Base-by-base conservation (phyloP, 2,888 invertebrate species). In the Aradus depressus region DNA sequence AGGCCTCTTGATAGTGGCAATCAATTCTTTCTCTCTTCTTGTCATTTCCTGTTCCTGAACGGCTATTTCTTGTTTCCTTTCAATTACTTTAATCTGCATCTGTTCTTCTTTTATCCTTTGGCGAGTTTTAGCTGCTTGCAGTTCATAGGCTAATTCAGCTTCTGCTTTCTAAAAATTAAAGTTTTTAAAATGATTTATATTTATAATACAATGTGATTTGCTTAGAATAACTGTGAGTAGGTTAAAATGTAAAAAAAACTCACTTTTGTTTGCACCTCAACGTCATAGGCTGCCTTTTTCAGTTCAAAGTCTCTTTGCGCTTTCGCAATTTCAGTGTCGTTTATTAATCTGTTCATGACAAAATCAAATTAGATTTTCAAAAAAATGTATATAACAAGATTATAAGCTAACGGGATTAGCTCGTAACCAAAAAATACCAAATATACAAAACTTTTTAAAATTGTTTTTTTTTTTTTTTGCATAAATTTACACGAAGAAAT, bases 281-380 rank as follows among this genome's bases (percentile, higher is more conserved):
- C 85, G 66, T 97, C 96, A 66, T 96, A 97, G 2, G 88, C 86
- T 5, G 96, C 95, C 68, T 97, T 95, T 67, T 97, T 95, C 57
- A 96, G 71, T 70, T 96, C 93, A 67, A 93, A 97, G 69, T 97
- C 95, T 57, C 96, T 75, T 66, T 92, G 88, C 0, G 96, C 91
- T 68, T 96, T 93, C 1, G 96, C 93, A 53, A 97, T 95, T 69
- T 96, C 95, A 1, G 93, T 92, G 66, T 97, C 95, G 70, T 97
- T 97, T 16, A 88, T 71, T 67, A 91, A 91, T 56, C 67, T 67
- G 45, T 23, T 22, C 10, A 31, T n/a, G 18, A 32, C n/a, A 12
- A 48, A 52, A 31, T n/a, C n/a, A n/a, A n/a, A n/a, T n/a, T n/a
- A n/a, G n/a, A n/a, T n/a, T n/a, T n/a, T n/a, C n/a, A 8, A 14